Evolutionary conservation across 1,140 invertebrate genomes (phyloP).

Genomic region (Drosophila grimshawi): DNA sequence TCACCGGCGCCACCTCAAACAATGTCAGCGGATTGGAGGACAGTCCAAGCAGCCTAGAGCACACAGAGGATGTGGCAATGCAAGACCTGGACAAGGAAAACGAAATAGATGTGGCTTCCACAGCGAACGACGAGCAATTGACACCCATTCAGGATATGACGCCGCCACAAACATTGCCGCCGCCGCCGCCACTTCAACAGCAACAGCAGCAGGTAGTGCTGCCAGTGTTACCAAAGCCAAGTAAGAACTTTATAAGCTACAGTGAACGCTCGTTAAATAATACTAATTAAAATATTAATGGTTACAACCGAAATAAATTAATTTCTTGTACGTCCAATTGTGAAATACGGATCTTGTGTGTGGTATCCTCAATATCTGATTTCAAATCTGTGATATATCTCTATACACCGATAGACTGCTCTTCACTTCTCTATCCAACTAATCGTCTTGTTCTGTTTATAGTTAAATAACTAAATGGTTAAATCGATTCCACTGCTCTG

Average conservation of each 20-base stretch:
- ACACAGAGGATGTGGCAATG: slow-evolving; percentile 53
- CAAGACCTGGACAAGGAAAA: slow-evolving; percentile 60
- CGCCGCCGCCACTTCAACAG: slow-evolving; percentile 12
- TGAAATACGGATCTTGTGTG: too few species aligned
- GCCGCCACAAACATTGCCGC: slow-evolving; percentile 36
- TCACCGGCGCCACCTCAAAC: slow-evolving; percentile 1
- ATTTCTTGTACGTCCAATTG: too few species aligned
- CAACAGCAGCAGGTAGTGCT: slow-evolving; percentile 51
- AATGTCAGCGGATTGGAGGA: slow-evolving; percentile 54
- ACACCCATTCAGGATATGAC: slow-evolving; percentile 50
- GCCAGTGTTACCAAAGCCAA: slow-evolving; percentile 61
- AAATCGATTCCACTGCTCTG: too few species aligned
- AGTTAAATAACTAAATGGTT: too few species aligned
- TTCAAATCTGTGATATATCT: too few species aligned
- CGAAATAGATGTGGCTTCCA: slow-evolving; percentile 56
- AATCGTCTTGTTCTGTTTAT: too few species aligned
- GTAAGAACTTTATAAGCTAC: slow-evolving; percentile 39
- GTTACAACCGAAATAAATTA: too few species aligned
- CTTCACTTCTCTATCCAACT: too few species aligned
- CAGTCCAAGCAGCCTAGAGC: slow-evolving; percentile 58
- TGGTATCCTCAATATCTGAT: too few species aligned
- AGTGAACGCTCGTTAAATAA: not conserved
- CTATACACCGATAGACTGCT: too few species aligned
- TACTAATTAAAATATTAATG: not conserved
- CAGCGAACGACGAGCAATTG: slow-evolving; percentile 34